A percentile compares a stretch with the other conserved stretches of the same genome.
These are phyloP conservation scores for Rhodophaea formosa DNA, from an alignment of 2,888 invertebrate species.

Conservation along the genomic window DNA sequence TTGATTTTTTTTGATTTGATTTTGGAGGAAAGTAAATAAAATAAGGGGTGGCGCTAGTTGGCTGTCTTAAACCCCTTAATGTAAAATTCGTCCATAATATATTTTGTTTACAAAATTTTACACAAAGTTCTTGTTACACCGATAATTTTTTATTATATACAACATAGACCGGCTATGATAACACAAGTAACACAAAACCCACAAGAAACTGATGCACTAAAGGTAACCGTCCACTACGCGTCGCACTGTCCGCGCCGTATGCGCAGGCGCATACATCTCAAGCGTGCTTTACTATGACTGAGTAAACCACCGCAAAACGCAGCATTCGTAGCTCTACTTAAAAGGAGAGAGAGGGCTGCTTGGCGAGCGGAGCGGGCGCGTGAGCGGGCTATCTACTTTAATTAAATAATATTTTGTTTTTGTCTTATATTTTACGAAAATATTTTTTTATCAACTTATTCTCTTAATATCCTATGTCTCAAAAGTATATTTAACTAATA, in stretches of 20 bases:
- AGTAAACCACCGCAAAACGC: constrained; percentile 43
- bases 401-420: background rate
- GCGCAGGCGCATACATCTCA: constrained; percentile 66
- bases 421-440: too few species aligned
- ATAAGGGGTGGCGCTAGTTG: too few species aligned
- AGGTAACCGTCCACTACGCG: constrained; percentile 43
- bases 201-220: constrained; percentile 27
- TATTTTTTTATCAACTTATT: too few species aligned
- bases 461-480: too few species aligned
- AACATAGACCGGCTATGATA: background rate
- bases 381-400: constrained; percentile 26
- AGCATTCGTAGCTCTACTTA: constrained; percentile 44
- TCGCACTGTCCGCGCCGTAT: constrained; percentile 61
- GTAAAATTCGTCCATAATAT: too few species aligned
- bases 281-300: constrained; percentile 55
- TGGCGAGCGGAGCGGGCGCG: constrained; percentile 47
- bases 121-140: too few species aligned
- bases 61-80: too few species aligned
- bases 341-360: constrained; percentile 33
- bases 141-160: too few species aligned
- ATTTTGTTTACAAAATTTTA: too few species aligned
- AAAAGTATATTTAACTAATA: too few species aligned
- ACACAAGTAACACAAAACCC: constrained; percentile 21
- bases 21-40: too few species aligned
- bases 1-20: too few species aligned